Evolutionary conservation across 2,113 vertebrate genomes (phyloP).

Genomic region (Syrrhaptes paradoxus): DNA sequence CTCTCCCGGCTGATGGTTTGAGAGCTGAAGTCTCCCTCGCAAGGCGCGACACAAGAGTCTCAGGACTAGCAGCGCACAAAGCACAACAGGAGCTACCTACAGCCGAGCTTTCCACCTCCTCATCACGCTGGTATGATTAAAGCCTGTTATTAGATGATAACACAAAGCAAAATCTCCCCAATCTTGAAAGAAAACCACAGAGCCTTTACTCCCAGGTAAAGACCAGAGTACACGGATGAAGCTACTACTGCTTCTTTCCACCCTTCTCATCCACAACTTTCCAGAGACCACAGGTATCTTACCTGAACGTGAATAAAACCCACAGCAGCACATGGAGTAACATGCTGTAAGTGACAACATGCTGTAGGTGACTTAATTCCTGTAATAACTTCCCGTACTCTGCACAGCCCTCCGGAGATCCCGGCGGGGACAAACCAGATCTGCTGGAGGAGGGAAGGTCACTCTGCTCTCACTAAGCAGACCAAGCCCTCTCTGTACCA

Average conservation of each 20-base stretch:
- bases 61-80: rapidly evolving
- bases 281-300: background rate
- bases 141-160: background rate
- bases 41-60: rapidly evolving
- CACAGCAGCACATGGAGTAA: background rate
- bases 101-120: background rate
- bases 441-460: background rate
- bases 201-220: background rate
- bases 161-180: background rate
- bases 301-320: background rate
- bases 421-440: rapidly evolving
- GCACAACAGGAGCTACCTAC: rapidly evolving
- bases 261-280: background rate
- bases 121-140: background rate
- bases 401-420: background rate
- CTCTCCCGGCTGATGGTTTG: background rate
- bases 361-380: background rate
- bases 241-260: background rate
- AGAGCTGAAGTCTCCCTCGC: background rate
- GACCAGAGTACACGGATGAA: background rate
- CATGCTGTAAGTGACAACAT: background rate
- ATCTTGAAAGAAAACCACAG: background rate
- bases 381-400: background rate
- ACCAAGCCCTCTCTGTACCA: background rate
- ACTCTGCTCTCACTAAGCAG: rapidly evolving